phyloP scores from a whole-genome alignment of 2,797 vertebrate genomes.

The Takifugu ocellatus region DNA sequence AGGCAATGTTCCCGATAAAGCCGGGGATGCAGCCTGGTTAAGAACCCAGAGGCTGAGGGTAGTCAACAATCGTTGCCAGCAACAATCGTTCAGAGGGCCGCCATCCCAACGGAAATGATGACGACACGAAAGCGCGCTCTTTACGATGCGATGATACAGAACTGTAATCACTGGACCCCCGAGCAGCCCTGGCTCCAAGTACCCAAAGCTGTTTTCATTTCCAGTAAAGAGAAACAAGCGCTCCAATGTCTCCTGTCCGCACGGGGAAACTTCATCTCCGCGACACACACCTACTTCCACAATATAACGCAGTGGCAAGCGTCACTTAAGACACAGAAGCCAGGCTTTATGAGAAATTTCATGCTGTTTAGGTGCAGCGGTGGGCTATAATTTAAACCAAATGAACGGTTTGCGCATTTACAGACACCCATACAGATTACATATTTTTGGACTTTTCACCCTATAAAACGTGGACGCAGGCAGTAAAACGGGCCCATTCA shows the following conservation, averaged over 20 bases:
- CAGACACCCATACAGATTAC: constrained; percentile 62
- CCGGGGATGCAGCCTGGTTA: constrained; percentile 18
- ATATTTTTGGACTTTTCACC: constrained; percentile 73
- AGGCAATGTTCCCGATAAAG: constrained; percentile 17
- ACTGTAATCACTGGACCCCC: constrained; percentile 15
- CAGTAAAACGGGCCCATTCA: constrained; percentile 63
- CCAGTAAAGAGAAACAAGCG: constrained; percentile 56
- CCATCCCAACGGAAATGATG: constrained; percentile 16
- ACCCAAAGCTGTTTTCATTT: constrained; percentile 49
- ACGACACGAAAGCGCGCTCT: constrained; percentile 19
- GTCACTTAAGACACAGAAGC: constrained; percentile 63
- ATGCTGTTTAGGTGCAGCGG: constrained; percentile 54
- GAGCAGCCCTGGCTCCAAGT: constrained; percentile 25
- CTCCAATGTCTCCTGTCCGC: constrained; percentile 46
- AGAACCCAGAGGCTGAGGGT: constrained; percentile 1
- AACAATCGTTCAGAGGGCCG: too few relatives aligned
- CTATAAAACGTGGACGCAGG: constrained; percentile 67
- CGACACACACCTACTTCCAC: constrained; percentile 15
- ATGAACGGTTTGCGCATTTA: constrained; percentile 69
- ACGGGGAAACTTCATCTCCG: constrained; percentile 22
- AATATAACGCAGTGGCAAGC: constrained; percentile 37
- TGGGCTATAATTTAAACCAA: constrained; percentile 73
- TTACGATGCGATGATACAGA: constrained; percentile 14
- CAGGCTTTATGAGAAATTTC: constrained; percentile 57
- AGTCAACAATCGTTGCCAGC: neutral